phyloP scores from a whole-genome alignment of 35 echinoderm and acorn worm genomes.

The Nesometra sesokonis region DNA sequence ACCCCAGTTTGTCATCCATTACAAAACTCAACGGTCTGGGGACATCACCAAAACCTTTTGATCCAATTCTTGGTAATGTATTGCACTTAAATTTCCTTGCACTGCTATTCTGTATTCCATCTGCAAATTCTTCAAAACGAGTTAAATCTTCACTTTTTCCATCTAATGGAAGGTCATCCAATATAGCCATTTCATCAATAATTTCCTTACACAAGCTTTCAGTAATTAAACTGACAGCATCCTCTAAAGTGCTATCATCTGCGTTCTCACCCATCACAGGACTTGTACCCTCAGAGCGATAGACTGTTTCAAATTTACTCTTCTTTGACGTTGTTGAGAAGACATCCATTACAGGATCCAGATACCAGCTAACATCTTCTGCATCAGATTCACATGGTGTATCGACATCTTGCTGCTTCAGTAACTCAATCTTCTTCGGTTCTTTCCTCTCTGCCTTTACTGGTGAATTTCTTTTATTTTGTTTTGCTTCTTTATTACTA shows the following conservation, averaged over 20 bases:
- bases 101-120: not conserved
- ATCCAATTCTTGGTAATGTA: not conserved
- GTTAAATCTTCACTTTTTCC: not conserved
- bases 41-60: not conserved
- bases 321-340: constrained; percentile 1
- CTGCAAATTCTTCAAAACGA: not conserved
- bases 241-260: constrained; percentile 44
- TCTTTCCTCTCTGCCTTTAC: not conserved
- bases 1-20: not conserved
- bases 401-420: not conserved
- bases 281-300: not conserved
- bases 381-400: not conserved
- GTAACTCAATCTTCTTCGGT: not conserved
- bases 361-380: constrained; percentile 42
- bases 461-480: not conserved
- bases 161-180: constrained; percentile 46
- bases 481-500: not conserved
- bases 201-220: constrained; percentile 84
- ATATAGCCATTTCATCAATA: constrained; percentile 64
- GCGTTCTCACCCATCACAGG: not conserved
- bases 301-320: constrained; percentile 46
- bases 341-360: constrained; percentile 17
- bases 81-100: not conserved
- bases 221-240: constrained; percentile 77
- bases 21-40: not conserved